These are phyloP conservation scores for Neodiprion lecontei DNA, from an alignment of 1,140 invertebrate species.

Conservation along the genomic window DNA sequence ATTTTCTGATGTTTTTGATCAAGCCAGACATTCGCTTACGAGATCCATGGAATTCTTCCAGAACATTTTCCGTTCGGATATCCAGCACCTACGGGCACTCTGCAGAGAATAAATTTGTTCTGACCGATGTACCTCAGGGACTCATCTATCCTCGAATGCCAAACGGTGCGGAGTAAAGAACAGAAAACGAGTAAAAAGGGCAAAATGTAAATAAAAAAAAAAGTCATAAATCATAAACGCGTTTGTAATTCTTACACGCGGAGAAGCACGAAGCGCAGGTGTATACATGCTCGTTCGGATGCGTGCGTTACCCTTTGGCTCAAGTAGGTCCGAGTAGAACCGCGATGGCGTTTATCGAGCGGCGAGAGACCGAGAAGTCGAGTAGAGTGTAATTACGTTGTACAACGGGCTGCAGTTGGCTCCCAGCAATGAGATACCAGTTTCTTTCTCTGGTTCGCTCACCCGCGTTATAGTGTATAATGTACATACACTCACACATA, in stretches of 20 bases:
- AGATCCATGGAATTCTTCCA: constrained; percentile 14
- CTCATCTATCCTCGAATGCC: too few relatives aligned
- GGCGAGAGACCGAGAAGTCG: constrained; percentile 24
- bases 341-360: constrained; percentile 11
- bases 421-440: constrained; percentile 19
- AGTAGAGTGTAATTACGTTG: constrained; percentile 28
- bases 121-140: too few relatives aligned
- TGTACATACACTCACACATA: not conserved
- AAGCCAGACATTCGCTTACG: not conserved
- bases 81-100: not conserved
- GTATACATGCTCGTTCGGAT: not conserved
- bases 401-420: constrained; percentile 17
- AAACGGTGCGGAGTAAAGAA: not conserved
- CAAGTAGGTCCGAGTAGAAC: not conserved
- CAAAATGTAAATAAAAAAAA: constrained; percentile 12
- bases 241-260: constrained; percentile 17
- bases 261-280: constrained; percentile 17
- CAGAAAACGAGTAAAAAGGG: constrained; percentile 10
- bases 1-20: too few relatives aligned
- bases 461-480: not conserved
- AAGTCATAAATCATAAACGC: constrained; percentile 11
- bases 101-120: too few relatives aligned
- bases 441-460: not conserved
- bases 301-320: too few relatives aligned
- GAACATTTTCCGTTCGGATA: constrained; percentile 1